A percentile compares a stretch with the other conserved stretches of the same genome.
phyloP scores from a whole-genome alignment of 53 echinoderm and acorn worm genomes.

The Stichopus horrens region DNA sequence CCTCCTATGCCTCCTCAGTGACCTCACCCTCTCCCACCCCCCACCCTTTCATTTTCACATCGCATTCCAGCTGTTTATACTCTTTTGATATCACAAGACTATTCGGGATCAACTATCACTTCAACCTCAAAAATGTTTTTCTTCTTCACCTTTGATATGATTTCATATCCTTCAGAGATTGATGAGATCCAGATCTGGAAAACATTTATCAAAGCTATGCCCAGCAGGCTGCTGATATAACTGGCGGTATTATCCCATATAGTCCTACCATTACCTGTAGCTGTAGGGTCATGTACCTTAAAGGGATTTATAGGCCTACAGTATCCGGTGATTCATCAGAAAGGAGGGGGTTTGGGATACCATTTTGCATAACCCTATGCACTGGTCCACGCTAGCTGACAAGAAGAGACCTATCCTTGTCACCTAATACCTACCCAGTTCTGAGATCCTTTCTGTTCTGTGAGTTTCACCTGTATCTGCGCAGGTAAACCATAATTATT shows the following conservation, averaged over 20 bases:
- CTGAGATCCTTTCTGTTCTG: too few relatives aligned
- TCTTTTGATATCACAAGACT: not conserved
- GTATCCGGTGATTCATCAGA: not conserved
- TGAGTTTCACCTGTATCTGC: too few relatives aligned
- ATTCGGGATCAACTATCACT: slow-evolving; percentile 12
- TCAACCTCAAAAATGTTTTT: slow-evolving; percentile 24
- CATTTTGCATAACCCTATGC: too few relatives aligned
- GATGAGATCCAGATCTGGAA: not conserved
- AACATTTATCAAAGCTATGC: not conserved
- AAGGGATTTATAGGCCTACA: not conserved
- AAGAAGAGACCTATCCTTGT: too few relatives aligned
- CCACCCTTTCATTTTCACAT: not conserved
- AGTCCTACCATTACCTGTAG: not conserved
- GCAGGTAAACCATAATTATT: too few relatives aligned
- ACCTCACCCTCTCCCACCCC: not conserved
- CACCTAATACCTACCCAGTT: too few relatives aligned
- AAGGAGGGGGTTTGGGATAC: not conserved
- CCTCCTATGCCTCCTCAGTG: not conserved
- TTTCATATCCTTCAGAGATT: slow-evolving; percentile 12
- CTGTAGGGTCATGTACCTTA: not conserved
- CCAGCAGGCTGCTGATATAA: slow-evolving; percentile 4
- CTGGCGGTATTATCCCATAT: slow-evolving; percentile 4
- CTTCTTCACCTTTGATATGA: slow-evolving; percentile 1
- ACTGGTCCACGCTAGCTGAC: too few relatives aligned
- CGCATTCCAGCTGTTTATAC: not conserved